Percentiles rank a stretch among this genome's conserved stretches.
Evolutionary conservation across 2,797 vertebrate genomes (phyloP).

Genomic region (Ctenopoma multispine): DNA sequence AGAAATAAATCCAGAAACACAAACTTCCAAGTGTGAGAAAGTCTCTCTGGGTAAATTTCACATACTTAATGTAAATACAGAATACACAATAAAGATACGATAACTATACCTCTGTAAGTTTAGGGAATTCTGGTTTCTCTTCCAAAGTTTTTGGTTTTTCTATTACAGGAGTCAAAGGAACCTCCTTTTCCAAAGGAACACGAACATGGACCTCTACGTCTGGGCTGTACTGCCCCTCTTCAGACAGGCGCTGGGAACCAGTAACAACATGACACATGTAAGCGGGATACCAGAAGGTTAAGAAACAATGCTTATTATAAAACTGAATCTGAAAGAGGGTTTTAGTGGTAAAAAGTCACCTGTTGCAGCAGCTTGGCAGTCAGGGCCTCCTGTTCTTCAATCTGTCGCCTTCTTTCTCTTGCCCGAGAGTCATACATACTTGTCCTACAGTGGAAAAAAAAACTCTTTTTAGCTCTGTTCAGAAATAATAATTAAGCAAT

Average conservation of each 20-base stretch:
- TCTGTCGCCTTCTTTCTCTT: slow-evolving; percentile 91
- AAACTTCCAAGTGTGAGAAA: neutral
- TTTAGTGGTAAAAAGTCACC: slow-evolving; percentile 74
- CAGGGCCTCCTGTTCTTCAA: slow-evolving; percentile 92
- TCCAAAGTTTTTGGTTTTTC: slow-evolving; percentile 68
- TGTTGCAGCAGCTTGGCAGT: slow-evolving; percentile 89
- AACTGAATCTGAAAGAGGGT: neutral
- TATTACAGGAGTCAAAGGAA: slow-evolving; percentile 86
- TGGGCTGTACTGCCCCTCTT: slow-evolving; percentile 80
- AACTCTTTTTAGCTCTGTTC: neutral
- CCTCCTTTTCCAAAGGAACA: slow-evolving; percentile 95
- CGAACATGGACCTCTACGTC: slow-evolving; percentile 90
- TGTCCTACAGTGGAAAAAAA: slow-evolving; percentile 80
- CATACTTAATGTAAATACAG: neutral
- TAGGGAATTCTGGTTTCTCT: slow-evolving; percentile 91
- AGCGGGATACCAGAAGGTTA: neutral
- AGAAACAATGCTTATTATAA: neutral
- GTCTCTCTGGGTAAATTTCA: neutral
- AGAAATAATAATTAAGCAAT: neutral
- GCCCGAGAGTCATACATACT: slow-evolving; percentile 95
- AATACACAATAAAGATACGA: neutral
- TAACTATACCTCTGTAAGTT: slow-evolving; percentile 88
- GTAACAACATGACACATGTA: slow-evolving; percentile 10
- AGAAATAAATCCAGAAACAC: neutral
- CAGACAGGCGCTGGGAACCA: slow-evolving; percentile 84